These are phyloP conservation scores for Oscheius sp. DNA, from an alignment of 2,888 invertebrate genomes.

Conservation along the genomic window DNA sequence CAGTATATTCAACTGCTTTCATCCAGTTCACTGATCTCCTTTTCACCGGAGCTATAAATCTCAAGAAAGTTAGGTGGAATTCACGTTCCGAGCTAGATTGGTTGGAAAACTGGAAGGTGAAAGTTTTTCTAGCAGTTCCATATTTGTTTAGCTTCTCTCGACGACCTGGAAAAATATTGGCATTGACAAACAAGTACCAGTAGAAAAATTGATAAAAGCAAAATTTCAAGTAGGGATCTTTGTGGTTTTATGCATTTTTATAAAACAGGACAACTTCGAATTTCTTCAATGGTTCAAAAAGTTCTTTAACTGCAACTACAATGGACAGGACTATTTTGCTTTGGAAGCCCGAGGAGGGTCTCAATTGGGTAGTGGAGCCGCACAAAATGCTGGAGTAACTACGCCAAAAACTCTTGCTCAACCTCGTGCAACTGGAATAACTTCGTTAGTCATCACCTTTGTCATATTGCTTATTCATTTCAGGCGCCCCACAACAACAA, in stretches of 20 bases:
- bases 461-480: constrained; percentile 7
- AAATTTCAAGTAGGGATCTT: constrained; percentile 81
- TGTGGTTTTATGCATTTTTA: neutral
- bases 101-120: constrained; percentile 94
- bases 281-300: constrained; percentile 99
- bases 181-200: constrained; percentile 98
- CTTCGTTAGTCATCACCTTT: constrained; percentile 5
- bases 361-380: constrained; percentile 32
- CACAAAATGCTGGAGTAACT: neutral
- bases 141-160: constrained; percentile 79
- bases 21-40: constrained; percentile 98
- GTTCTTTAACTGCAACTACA: constrained; percentile 99
- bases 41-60: constrained; percentile 78
- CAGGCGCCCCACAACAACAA: neutral
- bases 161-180: constrained; percentile 94
- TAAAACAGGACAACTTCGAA: constrained; percentile 91
- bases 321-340: constrained; percentile 94
- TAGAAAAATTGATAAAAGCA: constrained; percentile 98
- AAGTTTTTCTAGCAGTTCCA: neutral
- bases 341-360: constrained; percentile 80
- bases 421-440: neutral
- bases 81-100: constrained; percentile 99
- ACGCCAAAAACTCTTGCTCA: constrained; percentile 4
- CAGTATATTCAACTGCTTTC: constrained; percentile 70
- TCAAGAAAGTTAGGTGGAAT: constrained; percentile 81